phyloP scores from a whole-genome alignment of 2,888 invertebrate genomes.

The Lottia gigantea region DNA sequence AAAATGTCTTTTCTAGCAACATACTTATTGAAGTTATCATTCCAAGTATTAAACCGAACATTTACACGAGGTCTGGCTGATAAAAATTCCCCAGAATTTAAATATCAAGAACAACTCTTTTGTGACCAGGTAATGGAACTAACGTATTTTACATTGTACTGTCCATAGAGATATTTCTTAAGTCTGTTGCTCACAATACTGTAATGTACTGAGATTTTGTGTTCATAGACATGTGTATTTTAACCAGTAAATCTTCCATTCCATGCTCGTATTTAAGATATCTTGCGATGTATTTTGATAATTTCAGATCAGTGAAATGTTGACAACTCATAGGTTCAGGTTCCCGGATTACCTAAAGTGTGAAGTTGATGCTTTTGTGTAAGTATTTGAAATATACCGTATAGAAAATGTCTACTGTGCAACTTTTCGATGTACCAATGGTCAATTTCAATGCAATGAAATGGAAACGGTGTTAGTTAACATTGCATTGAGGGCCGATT shows the following conservation, averaged over 20 bases:
- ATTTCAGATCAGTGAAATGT: conserved; percentile 39
- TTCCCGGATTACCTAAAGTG: conserved; percentile 47
- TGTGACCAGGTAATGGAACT: conserved; percentile 43
- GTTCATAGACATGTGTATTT: too few relatives aligned
- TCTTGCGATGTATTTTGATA: too few relatives aligned
- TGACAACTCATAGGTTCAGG: conserved; percentile 33
- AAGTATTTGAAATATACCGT: too few relatives aligned
- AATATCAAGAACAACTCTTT: conserved; percentile 41
- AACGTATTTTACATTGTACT: not conserved
- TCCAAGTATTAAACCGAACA: conserved; percentile 44
- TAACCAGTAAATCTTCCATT: too few relatives aligned
- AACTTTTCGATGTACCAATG: too few relatives aligned
- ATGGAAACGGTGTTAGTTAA: too few relatives aligned
- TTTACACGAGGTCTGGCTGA: conserved; percentile 35
- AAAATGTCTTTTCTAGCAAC: not conserved
- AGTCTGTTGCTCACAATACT: not conserved
- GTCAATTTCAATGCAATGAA: too few relatives aligned
- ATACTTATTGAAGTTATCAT: conserved; percentile 32
- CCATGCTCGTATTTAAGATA: too few relatives aligned
- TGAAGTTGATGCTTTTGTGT: conserved; percentile 45
- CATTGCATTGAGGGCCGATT: too few relatives aligned
- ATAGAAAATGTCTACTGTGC: too few relatives aligned
- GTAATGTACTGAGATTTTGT: too few relatives aligned
- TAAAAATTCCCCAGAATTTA: conserved; percentile 36
- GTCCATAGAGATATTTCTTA: not conserved